These are phyloP conservation scores for Callimorpha dominula DNA, from an alignment of 2,888 invertebrate genomes.

Conservation along the genomic window DNA sequence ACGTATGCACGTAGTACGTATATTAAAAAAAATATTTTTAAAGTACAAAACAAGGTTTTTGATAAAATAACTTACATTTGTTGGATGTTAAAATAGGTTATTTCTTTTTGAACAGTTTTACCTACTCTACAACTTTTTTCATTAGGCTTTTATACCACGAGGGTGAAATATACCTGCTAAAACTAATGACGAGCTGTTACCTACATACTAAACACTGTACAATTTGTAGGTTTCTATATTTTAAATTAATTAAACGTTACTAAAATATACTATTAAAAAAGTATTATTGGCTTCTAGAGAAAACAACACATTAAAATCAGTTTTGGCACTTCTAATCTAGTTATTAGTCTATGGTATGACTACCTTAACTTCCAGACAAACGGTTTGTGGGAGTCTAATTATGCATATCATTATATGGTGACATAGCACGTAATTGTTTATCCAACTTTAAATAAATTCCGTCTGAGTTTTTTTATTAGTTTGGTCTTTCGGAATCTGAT, in stretches of 20 bases:
- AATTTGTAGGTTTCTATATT: not conserved
- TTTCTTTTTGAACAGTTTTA: no score
- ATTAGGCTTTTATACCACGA: no score
- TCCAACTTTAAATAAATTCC: constrained; percentile 18
- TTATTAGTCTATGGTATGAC: not conserved
- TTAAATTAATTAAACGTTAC: not conserved
- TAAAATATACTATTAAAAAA: not conserved
- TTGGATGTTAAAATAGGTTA: not conserved
- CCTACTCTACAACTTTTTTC: no score
- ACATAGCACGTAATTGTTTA: constrained; percentile 20
- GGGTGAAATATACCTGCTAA: no score
- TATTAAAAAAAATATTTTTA: not conserved
- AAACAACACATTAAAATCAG: not conserved
- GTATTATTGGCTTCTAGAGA: not conserved
- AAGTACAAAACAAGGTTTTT: not conserved
- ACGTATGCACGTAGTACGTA: constrained; percentile 6
- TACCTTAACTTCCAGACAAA: not conserved
- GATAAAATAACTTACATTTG: not conserved
- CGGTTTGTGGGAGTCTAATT: constrained; percentile 23
- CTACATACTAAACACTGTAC: not conserved
- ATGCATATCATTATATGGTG: constrained; percentile 19
- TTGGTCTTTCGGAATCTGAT: not conserved
- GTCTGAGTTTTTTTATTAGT: constrained; percentile 3
- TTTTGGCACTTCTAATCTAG: not conserved
- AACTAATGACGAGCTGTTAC: no score